Evolutionary conservation across 2,888 invertebrate species (phyloP), one percentile per base, ranked within the genome.

Genomic region (Scelioninae gen. 2): DNA sequence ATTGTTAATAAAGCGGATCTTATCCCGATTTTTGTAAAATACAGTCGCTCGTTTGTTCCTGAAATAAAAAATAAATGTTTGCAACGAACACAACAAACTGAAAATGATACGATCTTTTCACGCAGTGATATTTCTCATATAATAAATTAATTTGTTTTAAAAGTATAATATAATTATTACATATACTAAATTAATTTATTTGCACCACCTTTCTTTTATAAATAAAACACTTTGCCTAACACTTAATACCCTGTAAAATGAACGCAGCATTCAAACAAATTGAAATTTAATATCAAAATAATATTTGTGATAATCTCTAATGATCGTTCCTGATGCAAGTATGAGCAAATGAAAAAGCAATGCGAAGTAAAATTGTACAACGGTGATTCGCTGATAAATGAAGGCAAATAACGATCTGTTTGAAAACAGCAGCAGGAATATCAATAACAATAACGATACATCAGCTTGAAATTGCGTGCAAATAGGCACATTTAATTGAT

Each of bases 381-480:
- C 43, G 52, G 28, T 43, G 55, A 72, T n/a, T 43, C 60, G 55
- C 35, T 48, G 46, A 65, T 53, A 63, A 55, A 58, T 45, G 46
- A 22, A 6, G 35, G 28, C 33, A 45, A 37, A 64, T 50, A 58
- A 5, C n/a, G 13, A 43, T 52, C n/a, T 50, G 6, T 50, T 31
- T 7, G 46, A 25, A 25, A 6, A 6, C 25, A 46, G 35, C 50
- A 37, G 53, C 58, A 63, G 33, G 58, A 41, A 55, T 48, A 48
- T 31, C 55, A 41, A 57, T 50, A 50, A 52, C 33, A 68, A 67
- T 52, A 45, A 45, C 60, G 58, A 55, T 57, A 46, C 28, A 10
- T 46, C 70, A 64, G 71, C 35, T 58, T 65, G 52, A 35, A 55
- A 35, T 35, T 50, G 31, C 73, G 73, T 72, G 72, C 72, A 72